A percentile compares a stretch with the other conserved stretches of the same genome.
phyloP scores from a whole-genome alignment of 2,888 invertebrate genomes.

The Xanthia togata region DNA sequence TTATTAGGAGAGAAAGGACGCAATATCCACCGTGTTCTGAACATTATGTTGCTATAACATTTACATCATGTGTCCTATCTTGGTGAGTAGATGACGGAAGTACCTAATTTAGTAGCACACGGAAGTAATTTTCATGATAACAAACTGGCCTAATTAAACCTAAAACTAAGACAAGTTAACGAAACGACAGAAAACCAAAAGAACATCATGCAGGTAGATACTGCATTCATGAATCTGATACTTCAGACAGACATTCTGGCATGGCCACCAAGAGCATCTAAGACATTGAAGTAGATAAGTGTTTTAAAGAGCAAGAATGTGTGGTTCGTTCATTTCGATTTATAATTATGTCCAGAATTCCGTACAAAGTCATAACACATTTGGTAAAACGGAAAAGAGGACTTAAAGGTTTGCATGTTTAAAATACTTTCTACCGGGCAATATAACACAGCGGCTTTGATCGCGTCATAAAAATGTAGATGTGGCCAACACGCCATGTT shows the following conservation, averaged over 20 bases:
- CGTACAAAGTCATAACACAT: neutral
- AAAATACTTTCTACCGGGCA: slow-evolving; percentile 39
- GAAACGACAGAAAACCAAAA: neutral
- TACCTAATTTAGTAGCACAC: too few species aligned
- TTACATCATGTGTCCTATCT: neutral
- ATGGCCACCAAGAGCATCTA: neutral
- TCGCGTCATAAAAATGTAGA: slow-evolving; percentile 54
- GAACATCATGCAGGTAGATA: neutral
- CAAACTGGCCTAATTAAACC: neutral
- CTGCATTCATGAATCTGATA: neutral
- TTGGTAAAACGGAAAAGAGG: slow-evolving; percentile 12
- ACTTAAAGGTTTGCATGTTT: slow-evolving; percentile 53
- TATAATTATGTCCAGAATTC: slow-evolving; percentile 17
- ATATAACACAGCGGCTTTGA: slow-evolving; percentile 30
- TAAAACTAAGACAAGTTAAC: neutral
- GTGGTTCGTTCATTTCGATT: neutral
- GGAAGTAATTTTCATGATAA: neutral
- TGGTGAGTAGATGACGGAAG: neutral
- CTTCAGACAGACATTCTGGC: neutral
- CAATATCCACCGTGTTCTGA: neutral
- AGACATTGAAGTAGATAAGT: neutral
- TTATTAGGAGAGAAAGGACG: neutral
- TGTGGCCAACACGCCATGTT: slow-evolving; percentile 66
- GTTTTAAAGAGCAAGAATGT: neutral
- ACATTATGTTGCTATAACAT: neutral